Evolutionary conservation across 1,140 invertebrate species (phyloP).

Genomic region (Nephila pilipes): DNA sequence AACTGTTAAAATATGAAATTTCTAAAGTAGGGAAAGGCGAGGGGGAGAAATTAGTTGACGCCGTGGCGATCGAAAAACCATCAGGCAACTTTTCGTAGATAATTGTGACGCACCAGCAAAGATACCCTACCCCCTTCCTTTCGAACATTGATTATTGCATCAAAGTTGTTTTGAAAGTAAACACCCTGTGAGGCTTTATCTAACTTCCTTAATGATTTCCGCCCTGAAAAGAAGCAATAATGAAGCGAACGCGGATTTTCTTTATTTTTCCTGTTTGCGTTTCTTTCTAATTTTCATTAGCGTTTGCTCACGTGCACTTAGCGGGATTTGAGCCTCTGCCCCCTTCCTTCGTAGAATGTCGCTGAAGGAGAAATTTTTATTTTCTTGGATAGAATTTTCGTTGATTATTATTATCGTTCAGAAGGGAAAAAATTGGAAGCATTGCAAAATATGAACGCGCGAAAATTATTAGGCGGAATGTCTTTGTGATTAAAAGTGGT

Average conservation of each 20-base stretch:
- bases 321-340: background rate
- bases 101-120: constrained; percentile 51
- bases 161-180: constrained; percentile 71
- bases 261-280: constrained; percentile 41
- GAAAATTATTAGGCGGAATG: background rate
- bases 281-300: constrained; percentile 51
- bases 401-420: background rate
- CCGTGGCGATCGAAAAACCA: constrained; percentile 67
- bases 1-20: constrained; percentile 68
- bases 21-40: background rate
- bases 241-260: constrained; percentile 24
- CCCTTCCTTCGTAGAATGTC: background rate
- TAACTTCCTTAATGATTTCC: constrained; percentile 71
- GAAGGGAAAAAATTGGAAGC: background rate
- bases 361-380: background rate
- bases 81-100: constrained; percentile 42
- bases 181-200: constrained; percentile 68
- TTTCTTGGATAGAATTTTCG: background rate
- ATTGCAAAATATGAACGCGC: background rate
- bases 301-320: background rate
- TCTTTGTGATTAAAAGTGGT: background rate
- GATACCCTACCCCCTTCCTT: background rate
- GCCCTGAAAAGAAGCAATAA: constrained; percentile 26
- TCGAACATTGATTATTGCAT: constrained; percentile 68
- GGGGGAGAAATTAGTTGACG: constrained; percentile 32